Evolutionary conservation across 2,113 vertebrate species (phyloP), one percentile per base, ranked within the genome.

Genomic region (Malurus elegans): DNA sequence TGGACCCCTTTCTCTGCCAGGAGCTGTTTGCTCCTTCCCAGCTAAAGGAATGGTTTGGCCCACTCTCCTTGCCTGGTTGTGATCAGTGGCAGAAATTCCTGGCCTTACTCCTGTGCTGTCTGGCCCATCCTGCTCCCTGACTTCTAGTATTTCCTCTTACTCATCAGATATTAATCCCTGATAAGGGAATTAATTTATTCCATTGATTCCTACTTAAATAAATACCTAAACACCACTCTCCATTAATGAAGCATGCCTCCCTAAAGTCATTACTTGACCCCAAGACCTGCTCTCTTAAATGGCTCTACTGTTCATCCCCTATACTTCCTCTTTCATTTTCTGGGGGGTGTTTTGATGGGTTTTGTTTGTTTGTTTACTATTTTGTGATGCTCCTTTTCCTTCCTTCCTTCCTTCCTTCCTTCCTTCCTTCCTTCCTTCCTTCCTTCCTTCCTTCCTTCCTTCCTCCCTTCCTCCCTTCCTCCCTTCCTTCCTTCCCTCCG

Each of bases 171-270:
- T 34, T 79, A 44, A 57, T 57, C 38, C 54, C 17, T 3, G 45
- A 94, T 86, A 85, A 69, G n/a, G n/a, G 40, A 92, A 96, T 91
- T 51, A 90, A 93, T 90, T 90, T 53, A 65, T 93, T 88, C 57
- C 14, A 36, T 69, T 87, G 31, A 79, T 93, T 91, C 57, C 57
- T 72, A 26, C 57, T 90, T 91, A 72, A 82, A 58, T 38, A 89
- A 83, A 54, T 38, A 75, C 42, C 84, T 91, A 66, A 91, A 71
- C 34, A 64, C 26, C 51, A 61, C 21, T 40, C 18, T 25, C 13
- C 0, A 1, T 91, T 91, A 79, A 72, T 85, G 90, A 91, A 61
- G 18, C 25, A 53, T 31, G 15, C 6, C 6, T 58, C 10, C 21
- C 47, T 15, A 26, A 75, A 79, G 62, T 32, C 23, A 38, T 42